Percentiles rank a stretch among this genome's conserved stretches.
Evolutionary conservation across 2,888 invertebrate species (phyloP).

Genomic region (Phaedon cochleariae): DNA sequence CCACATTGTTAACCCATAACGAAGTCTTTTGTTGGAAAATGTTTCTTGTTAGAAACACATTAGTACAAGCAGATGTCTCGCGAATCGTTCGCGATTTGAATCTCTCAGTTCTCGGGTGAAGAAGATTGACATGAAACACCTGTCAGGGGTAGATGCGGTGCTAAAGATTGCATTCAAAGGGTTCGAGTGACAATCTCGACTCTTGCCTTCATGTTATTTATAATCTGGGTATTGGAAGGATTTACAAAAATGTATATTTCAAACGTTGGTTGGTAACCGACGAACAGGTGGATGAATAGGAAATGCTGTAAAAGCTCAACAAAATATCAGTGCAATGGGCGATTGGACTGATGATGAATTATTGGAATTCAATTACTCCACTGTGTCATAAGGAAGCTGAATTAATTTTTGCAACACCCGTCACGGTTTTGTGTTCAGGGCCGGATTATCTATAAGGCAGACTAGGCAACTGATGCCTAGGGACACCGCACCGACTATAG

Average conservation of each 20-base stretch:
- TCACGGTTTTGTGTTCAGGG: too few species aligned
- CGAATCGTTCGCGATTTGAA: constrained; percentile 38
- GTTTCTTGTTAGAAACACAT: constrained; percentile 41
- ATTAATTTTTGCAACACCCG: too few species aligned
- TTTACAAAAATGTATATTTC: background rate
- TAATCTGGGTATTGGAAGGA: background rate
- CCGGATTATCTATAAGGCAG: too few species aligned
- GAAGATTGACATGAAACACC: constrained; percentile 17
- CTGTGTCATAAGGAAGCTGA: too few species aligned
- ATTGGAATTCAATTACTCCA: too few species aligned
- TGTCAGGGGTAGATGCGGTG: constrained; percentile 14
- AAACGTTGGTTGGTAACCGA: background rate
- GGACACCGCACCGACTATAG: too few species aligned
- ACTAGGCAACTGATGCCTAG: too few species aligned
- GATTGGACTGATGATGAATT: too few species aligned
- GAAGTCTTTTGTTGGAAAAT: constrained; percentile 34
- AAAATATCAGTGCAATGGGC: background rate
- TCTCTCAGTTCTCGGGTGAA: constrained; percentile 15
- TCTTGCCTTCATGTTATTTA: constrained; percentile 1
- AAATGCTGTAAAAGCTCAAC: background rate
- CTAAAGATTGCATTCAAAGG: constrained; percentile 2
- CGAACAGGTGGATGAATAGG: background rate
- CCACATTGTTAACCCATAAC: constrained; percentile 27
- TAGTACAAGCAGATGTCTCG: constrained; percentile 45
- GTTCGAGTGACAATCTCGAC: background rate